Conservation (phyloP, 2,797 vertebrate genomes). For the Rhinichthys osculus region DNA sequence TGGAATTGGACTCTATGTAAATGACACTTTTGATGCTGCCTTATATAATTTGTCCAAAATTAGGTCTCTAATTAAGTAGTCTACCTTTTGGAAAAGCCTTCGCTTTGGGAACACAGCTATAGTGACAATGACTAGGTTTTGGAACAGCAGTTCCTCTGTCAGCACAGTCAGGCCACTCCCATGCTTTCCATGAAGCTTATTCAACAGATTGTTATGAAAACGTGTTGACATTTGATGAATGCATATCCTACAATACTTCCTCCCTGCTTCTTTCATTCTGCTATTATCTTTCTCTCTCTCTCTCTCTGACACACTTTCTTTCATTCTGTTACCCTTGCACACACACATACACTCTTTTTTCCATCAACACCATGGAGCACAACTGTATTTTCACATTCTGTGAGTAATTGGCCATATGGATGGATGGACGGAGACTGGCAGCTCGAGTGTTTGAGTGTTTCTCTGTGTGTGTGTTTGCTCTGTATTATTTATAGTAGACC, state of each 20-base stretch:
- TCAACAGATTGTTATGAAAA: constrained; percentile 68
- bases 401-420: constrained; percentile 30
- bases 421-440: constrained; percentile 27
- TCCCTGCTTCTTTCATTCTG: constrained; percentile 14
- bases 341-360: constrained; percentile 26
- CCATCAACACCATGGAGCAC: constrained; percentile 15
- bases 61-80: background rate
- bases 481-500: constrained; percentile 29
- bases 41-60: background rate
- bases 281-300: constrained; percentile 32
- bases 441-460: constrained; percentile 1
- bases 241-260: constrained; percentile 27
- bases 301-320: constrained; percentile 32
- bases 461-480: constrained; percentile 10
- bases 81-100: background rate
- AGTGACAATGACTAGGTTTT: background rate
- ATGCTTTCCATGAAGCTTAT: constrained; percentile 59
- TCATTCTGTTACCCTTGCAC: constrained; percentile 4
- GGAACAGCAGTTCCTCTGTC: constrained; percentile 16
- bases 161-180: constrained; percentile 35
- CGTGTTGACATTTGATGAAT: constrained; percentile 69
- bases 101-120: background rate
- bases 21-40: background rate
- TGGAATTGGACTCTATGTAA: background rate
- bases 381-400: constrained; percentile 18